Percentiles rank a stretch among this genome's conserved stretches.
phyloP scores from a whole-genome alignment of 1,140 invertebrate genomes.

The Drosophila pseudoananassae region DNA sequence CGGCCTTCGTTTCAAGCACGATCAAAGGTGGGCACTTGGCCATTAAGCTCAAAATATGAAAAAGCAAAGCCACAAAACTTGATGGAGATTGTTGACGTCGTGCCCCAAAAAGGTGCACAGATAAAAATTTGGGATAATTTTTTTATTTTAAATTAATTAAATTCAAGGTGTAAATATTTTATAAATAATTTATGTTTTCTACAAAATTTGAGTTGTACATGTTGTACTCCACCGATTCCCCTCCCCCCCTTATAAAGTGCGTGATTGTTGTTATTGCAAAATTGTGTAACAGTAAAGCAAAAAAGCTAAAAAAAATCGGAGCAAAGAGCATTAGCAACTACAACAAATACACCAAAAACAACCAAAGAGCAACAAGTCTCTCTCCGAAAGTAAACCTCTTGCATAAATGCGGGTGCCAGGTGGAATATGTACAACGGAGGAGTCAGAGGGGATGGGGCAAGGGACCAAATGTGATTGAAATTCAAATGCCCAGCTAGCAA shows the following conservation, averaged over 20 bases:
- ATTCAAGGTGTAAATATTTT: not conserved
- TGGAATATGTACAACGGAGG: not conserved
- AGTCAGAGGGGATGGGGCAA: not conserved
- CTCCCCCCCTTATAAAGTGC: conserved; percentile 36
- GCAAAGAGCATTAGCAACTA: conserved; percentile 33
- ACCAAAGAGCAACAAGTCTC: conserved; percentile 56
- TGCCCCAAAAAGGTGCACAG: not conserved
- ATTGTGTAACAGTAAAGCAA: conserved; percentile 71
- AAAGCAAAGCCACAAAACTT: conserved; percentile 30
- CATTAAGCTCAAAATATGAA: conserved; percentile 41
- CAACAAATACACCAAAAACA: conserved; percentile 21
- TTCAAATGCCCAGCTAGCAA: conserved; percentile 61
- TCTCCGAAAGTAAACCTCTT: conserved; percentile 20
- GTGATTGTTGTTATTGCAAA: conserved; percentile 28
- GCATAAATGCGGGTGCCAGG: conserved; percentile 30
- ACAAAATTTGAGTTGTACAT: not conserved
- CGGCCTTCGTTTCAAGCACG: conserved; percentile 39
- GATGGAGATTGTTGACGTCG: conserved; percentile 2
- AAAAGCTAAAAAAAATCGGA: conserved; percentile 24
- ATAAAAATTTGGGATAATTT: not conserved
- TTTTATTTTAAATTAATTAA: not conserved
- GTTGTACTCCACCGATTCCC: conserved; percentile 7
- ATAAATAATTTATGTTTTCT: not conserved
- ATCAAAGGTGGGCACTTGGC: conserved; percentile 43
- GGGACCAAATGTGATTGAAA: conserved; percentile 61